A percentile compares a stretch with the other conserved stretches of the same genome.
These are phyloP conservation scores for Halcyon badia DNA, from an alignment of 2,797 vertebrate genomes.

Conservation along the genomic window DNA sequence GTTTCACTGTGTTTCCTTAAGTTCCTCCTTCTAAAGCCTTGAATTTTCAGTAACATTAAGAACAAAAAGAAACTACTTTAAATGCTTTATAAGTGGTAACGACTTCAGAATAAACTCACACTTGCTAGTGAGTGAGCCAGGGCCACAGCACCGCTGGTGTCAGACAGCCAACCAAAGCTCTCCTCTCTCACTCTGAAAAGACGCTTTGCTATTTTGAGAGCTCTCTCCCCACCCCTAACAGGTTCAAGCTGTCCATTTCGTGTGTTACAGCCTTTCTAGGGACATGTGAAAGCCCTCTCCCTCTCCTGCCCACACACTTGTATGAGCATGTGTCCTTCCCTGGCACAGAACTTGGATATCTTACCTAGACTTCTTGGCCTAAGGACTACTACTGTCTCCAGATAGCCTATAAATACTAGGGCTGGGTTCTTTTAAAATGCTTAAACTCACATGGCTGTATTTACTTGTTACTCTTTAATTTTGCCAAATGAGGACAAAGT, in stretches of 20 bases:
- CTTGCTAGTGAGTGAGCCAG: accelerated
- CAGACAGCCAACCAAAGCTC: accelerated
- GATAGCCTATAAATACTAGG: background rate
- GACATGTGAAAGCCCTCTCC: background rate
- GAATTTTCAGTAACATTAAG: background rate
- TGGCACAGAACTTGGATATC: background rate
- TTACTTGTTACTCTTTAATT: background rate
- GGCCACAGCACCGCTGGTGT: background rate
- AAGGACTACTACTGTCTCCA: background rate
- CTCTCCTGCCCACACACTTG: background rate
- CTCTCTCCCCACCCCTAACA: no score
- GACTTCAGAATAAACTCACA: background rate
- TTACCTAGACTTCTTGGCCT: background rate
- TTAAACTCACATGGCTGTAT: background rate
- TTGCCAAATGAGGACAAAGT: background rate
- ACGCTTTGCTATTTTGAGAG: accelerated
- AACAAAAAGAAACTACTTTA: background rate
- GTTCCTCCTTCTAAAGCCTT: background rate
- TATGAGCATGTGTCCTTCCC: accelerated
- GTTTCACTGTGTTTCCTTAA: background rate
- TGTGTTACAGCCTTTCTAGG: background rate
- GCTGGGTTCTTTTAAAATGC: background rate
- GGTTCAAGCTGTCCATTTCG: accelerated
- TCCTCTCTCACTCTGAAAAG: background rate
- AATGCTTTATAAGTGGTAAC: background rate